A percentile compares a stretch with the other conserved stretches of the same genome.
Conservation (phyloP, 2,113 vertebrate species). For the Penelope pileata region DNA sequence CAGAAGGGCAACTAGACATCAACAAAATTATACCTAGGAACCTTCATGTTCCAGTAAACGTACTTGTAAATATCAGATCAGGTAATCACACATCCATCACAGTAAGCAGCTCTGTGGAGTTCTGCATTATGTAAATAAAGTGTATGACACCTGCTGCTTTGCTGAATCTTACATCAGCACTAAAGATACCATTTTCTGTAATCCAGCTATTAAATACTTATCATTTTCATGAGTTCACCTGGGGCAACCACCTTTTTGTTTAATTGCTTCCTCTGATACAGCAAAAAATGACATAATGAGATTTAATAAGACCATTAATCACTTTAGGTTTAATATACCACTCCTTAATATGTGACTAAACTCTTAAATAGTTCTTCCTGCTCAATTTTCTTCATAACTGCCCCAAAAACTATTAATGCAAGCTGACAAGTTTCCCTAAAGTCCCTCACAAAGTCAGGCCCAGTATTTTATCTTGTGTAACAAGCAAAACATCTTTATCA, state of each 20-base stretch:
- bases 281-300: constrained; percentile 45
- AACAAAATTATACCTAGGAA: not conserved
- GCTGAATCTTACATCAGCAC: not conserved
- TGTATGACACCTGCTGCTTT: not conserved
- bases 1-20: not conserved
- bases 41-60: not conserved
- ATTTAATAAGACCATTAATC: constrained; percentile 60
- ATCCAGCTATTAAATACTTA: constrained; percentile 37
- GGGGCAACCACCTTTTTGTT: constrained; percentile 42
- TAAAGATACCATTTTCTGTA: constrained; percentile 18
- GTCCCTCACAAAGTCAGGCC: not conserved
- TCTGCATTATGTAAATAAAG: not conserved
- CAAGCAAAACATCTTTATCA: not conserved
- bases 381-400: not conserved
- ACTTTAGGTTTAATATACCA: constrained; percentile 46
- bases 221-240: constrained; percentile 32
- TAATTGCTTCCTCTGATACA: constrained; percentile 56
- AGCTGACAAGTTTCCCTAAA: not conserved
- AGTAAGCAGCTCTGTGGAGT: not conserved
- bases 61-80: constrained; percentile 13
- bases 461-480: not conserved
- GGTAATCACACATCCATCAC: not conserved
- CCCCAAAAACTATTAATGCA: not conserved
- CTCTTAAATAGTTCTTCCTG: constrained; percentile 11
- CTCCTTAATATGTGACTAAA: constrained; percentile 26